Evolutionary conservation across 2,113 vertebrate species (phyloP).

Genomic region (Hyperopisus bebe): DNA sequence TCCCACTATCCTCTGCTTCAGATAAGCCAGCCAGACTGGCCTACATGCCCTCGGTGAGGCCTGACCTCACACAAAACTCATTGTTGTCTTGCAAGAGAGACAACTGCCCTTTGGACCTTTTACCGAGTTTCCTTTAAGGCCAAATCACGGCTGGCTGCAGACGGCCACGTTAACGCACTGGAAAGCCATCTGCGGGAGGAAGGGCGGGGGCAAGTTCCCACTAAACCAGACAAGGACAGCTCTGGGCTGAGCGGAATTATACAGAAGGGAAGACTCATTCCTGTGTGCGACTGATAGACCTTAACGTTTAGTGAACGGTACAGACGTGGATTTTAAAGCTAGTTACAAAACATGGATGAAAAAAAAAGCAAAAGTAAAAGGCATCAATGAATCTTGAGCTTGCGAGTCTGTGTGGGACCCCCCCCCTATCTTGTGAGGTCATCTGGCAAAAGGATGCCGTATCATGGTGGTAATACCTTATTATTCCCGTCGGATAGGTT

Average conservation of each 20-base stretch:
- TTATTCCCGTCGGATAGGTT: neutral
- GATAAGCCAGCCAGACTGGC: constrained; percentile 55
- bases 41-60: constrained; percentile 32
- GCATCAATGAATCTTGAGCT: neutral
- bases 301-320: neutral
- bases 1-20: constrained; percentile 37
- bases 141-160: constrained; percentile 31
- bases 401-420: neutral
- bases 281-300: neutral
- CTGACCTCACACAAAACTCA: constrained; percentile 50
- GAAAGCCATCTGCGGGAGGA: neutral
- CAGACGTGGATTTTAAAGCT: neutral
- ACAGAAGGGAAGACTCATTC: neutral
- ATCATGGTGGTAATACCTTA: neutral
- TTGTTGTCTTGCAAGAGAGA: constrained; percentile 51
- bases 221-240: neutral
- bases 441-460: neutral
- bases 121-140: constrained; percentile 46
- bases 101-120: constrained; percentile 57
- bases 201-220: neutral
- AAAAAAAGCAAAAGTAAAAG: neutral
- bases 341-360: neutral
- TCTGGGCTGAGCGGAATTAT: neutral
- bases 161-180: constrained; percentile 20
- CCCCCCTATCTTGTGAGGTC: neutral